phyloP scores from a whole-genome alignment of 1,140 invertebrate species.

The Drosophila serrata region DNA sequence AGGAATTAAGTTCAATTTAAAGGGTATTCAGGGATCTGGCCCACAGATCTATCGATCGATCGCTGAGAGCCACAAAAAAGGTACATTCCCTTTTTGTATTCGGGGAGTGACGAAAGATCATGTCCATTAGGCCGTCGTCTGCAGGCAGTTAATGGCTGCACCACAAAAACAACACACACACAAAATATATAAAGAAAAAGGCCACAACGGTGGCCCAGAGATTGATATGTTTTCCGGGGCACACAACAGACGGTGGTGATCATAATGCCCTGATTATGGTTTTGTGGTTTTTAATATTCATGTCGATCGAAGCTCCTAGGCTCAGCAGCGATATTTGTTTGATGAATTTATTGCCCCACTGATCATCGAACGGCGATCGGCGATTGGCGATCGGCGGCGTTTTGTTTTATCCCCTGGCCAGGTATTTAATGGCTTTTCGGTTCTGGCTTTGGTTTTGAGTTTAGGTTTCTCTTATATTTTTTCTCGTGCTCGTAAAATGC shows the following conservation, averaged over 20 bases:
- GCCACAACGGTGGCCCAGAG: conserved; percentile 55
- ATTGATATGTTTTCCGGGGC: conserved; percentile 71
- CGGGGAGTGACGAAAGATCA: conserved; percentile 79
- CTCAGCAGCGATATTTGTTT: conserved; percentile 68
- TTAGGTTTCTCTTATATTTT: conserved; percentile 14
- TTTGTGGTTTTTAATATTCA: conserved; percentile 81
- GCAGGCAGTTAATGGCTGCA: conserved; percentile 74
- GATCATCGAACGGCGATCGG: conserved; percentile 48
- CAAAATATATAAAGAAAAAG: conserved; percentile 49
- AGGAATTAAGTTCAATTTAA: conserved; percentile 67
- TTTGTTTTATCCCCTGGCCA: conserved; percentile 63
- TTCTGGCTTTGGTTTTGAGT: conserved; percentile 29
- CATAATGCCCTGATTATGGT: conserved; percentile 81
- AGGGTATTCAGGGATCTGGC: conserved; percentile 68
- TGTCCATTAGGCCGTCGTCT: conserved; percentile 73
- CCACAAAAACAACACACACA: conserved; percentile 16
- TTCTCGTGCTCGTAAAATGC: conserved; percentile 70
- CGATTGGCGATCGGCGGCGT: conserved; percentile 36
- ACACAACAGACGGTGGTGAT: conserved; percentile 27
- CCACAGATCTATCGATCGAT: conserved; percentile 39
- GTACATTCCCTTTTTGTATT: conserved; percentile 64
- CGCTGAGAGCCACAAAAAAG: conserved; percentile 40
- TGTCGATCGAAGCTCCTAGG: conserved; percentile 58
- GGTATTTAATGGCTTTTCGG: conserved; percentile 55
- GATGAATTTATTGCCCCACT: conserved; percentile 76